A percentile compares a stretch with the other conserved stretches of the same genome.
Evolutionary conservation across 2,113 vertebrate genomes (phyloP).

Genomic region (Triplophysa dalaica): DNA sequence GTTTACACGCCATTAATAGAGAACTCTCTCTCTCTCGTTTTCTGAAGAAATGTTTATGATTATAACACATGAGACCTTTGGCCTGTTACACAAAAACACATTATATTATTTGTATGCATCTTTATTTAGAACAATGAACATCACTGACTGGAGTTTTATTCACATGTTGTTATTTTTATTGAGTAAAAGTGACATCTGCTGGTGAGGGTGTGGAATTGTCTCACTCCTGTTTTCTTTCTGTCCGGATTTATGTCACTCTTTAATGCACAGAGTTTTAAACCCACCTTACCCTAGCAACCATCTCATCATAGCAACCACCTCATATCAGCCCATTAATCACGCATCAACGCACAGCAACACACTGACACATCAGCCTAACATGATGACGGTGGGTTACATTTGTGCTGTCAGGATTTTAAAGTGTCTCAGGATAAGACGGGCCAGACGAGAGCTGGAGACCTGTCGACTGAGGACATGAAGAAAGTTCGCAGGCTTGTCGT

Average conservation of each 20-base stretch:
- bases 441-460: constrained; percentile 87
- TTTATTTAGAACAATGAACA: no score
- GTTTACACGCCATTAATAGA: constrained; percentile 22
- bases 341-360: background rate
- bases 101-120: no score
- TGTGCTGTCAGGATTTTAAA: constrained; percentile 80
- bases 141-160: no score
- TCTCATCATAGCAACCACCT: background rate
- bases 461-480: constrained; percentile 93
- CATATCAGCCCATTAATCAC: no score
- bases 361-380: background rate
- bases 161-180: background rate
- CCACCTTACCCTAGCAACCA: no score
- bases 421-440: constrained; percentile 91
- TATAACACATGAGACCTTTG: constrained; percentile 22
- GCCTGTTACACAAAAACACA: background rate
- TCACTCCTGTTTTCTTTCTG: background rate
- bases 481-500: constrained; percentile 86
- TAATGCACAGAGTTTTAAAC: no score
- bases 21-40: no score
- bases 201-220: background rate
- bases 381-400: background rate
- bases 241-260: no score
- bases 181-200: constrained; percentile 34
- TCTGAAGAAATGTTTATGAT: constrained; percentile 34